Evolutionary conservation across 2,797 vertebrate genomes (phyloP), one percentile per base, ranked within the genome.

Genomic region (Chrysolophus pictus): DNA sequence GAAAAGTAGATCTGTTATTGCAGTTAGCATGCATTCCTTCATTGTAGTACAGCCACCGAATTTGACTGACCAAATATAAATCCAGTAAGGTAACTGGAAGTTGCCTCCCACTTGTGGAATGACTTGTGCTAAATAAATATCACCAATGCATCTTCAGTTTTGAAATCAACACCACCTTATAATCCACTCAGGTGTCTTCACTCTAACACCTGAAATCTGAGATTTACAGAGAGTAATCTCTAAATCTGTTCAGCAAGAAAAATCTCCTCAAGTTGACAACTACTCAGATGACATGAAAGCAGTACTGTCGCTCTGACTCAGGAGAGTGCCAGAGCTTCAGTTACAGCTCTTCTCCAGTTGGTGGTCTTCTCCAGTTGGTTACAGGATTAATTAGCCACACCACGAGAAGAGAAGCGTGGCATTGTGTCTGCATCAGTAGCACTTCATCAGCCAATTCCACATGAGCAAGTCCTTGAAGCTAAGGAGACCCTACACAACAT

Each of bases 81-180:
- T 29, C 11, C 7, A 35, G 29, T 76, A 65, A 70, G 44, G 63
- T 9, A 74, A 56, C 15, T 60, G n/a, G 4, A 5, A 82, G 80
- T 37, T 24, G n/a, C 9, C 29, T 53, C 0, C 0, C 55, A 59
- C 68, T 56, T 15, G 29, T 74, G 28, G 16, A 91, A 83, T 7
- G 18, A 42, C 15, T 72, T 35, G 5, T 35, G 5, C 8, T 60
- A 77, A 82, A 90, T 18, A 62, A 74, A 0, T 8, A 51, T 10
- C 28, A 59, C 44, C 0, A 0, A 73, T 5, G 33, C 35, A 74
- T 23, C 12, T 64, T 53, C 70, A 75, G 68, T 39, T 46, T 59
- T 79, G 11, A 58, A 63, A 87, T 53, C n/a, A 78, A 80, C 37
- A 82, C 5, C 39, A 64, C 67, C 33, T 91, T 76, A 44, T 5